Evolutionary conservation across 1,140 invertebrate genomes (phyloP).

Genomic region (Drosophila orena): DNA sequence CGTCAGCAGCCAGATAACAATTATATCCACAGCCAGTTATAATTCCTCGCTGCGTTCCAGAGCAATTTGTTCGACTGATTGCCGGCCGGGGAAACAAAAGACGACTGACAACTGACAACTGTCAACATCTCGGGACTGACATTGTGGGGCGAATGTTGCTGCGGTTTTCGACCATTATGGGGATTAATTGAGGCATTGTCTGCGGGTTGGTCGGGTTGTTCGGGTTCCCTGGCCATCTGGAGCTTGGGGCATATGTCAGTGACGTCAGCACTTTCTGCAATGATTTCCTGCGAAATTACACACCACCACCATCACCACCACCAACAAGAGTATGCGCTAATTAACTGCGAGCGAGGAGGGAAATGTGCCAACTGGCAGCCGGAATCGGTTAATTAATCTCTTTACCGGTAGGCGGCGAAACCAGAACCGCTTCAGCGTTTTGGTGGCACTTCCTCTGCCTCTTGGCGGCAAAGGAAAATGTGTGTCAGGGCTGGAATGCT

Average conservation of each 20-base stretch:
- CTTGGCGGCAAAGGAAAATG: conserved; percentile 47
- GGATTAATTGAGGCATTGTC: conserved; percentile 50
- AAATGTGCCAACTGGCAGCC: conserved; percentile 77
- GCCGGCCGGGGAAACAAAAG: conserved; percentile 55
- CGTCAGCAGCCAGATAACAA: conserved; percentile 23
- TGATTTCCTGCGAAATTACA: conserved; percentile 26
- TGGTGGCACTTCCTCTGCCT: conserved; percentile 58
- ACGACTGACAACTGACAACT: conserved; percentile 64
- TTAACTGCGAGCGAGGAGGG: conserved; percentile 61
- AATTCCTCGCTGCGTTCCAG: conserved; percentile 21
- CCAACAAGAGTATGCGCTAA: conserved; percentile 50
- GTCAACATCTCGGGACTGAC: conserved; percentile 43
- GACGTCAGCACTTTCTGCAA: conserved; percentile 59
- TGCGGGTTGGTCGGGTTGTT: neutral
- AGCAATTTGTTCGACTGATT: conserved; percentile 46
- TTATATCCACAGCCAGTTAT: conserved; percentile 32
- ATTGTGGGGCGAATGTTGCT: conserved; percentile 21
- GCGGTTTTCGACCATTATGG: conserved; percentile 42
- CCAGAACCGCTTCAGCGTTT: conserved; percentile 50
- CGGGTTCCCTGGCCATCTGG: conserved; percentile 7
- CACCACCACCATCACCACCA: neutral
- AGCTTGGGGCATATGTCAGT: conserved; percentile 42
- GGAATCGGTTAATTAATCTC: conserved; percentile 79
- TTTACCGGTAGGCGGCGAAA: conserved; percentile 59
- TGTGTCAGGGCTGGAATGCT: conserved; percentile 61